Conservation (phyloP, 2,888 invertebrate genomes). For the Chloromyia formosa region DNA sequence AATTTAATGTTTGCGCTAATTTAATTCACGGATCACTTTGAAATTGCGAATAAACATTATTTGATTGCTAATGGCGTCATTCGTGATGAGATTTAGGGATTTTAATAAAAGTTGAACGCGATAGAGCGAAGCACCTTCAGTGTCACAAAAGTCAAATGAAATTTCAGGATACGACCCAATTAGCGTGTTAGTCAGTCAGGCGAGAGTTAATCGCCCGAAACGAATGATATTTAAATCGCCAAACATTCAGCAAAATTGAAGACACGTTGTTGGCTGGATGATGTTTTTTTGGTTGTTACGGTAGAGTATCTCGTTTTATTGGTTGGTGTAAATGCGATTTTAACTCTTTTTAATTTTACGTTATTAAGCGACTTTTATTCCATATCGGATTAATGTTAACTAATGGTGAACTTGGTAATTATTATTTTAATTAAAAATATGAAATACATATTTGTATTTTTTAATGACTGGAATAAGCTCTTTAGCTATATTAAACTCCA, state of each 20-base stretch:
- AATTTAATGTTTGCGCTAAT: slow-evolving; percentile 21
- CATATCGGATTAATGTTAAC: no score
- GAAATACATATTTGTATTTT: no score
- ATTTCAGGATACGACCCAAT: slow-evolving; percentile 3
- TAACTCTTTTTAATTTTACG: no score
- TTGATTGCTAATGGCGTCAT: slow-evolving; percentile 38
- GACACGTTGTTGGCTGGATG: background rate
- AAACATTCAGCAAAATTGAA: background rate
- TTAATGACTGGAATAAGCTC: no score
- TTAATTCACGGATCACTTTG: slow-evolving; percentile 32
- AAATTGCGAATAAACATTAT: slow-evolving; percentile 32
- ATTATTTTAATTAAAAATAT: no score
- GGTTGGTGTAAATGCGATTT: no score
- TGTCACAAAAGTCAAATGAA: background rate
- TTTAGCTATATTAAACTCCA: no score
- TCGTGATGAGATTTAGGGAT: slow-evolving; percentile 16
- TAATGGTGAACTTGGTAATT: no score
- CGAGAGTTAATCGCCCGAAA: background rate
- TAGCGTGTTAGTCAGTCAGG: slow-evolving; percentile 10
- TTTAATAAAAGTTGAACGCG: slow-evolving; percentile 23
- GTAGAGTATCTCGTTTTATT: no score
- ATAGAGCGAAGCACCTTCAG: background rate
- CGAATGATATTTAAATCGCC: background rate
- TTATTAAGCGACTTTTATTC: no score
- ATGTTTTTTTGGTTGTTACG: background rate